Evolutionary conservation across 92 coral and sea anemone species (phyloP), one percentile per base, ranked within the genome.

Genomic region (Phenganax subtilis): DNA sequence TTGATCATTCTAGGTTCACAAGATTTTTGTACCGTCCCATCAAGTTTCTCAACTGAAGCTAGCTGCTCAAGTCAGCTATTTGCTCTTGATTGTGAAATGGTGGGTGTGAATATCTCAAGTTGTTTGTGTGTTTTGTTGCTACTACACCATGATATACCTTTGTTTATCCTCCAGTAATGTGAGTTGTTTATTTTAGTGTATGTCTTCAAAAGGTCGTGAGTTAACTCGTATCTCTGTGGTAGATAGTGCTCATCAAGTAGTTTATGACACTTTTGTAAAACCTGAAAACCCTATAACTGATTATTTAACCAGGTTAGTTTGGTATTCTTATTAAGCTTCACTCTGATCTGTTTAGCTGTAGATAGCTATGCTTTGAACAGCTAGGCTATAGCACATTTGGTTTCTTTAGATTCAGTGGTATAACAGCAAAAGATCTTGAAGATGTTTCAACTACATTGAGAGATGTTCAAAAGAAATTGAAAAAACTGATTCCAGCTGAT

Each of bases 21-120:
- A 12, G 71, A 75, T 75, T 57, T 86, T 51, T 81, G 37, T 70
- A 66, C 82, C 14, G 76, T 81, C 56, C 75, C 81, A 51, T 3
- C 47, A 20, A 75, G 57, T 51, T 31, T 51, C 31, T 54, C 56
- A 55, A 56, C 76, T 16, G 31, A 56, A 75, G 30, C 80, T 0
- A 81, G 54, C 8, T 74, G 67, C 14, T 37, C 83, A 59, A 69
- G 91, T 57, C 92, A 91, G 75, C 67, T 93, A 80, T 90, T 83
- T 91, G 97, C 97, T n/a, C 11, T 93, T 6, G 98, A 93, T 51
- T 93, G 98, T 87, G 98, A 93, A 85, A 93, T 93, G 98, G 98
- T 91, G 80, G 80, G 85, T 28, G 57, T 29, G 0, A 8, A 59
- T 69, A 30, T n/a, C 9, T 31, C 2, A 69, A 51, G 27, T 4